These are phyloP conservation scores for Dorcus hopei DNA, from an alignment of 2,888 invertebrate species.

Conservation along the genomic window DNA sequence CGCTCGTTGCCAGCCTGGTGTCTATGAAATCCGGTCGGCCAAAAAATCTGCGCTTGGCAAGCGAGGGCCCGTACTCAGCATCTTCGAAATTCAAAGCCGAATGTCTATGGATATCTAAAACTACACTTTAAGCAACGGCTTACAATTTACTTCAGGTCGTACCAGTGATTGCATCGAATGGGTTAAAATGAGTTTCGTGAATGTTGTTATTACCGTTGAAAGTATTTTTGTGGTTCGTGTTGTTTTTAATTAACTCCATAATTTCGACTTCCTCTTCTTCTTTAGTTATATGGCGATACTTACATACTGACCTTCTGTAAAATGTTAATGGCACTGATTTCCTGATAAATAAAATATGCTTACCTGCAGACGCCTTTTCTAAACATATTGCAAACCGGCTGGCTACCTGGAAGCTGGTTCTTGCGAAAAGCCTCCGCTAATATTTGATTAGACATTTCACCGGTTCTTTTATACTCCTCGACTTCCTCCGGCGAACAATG, in stretches of 20 bases:
- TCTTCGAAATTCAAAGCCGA: slow-evolving; percentile 38
- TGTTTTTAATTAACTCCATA: slow-evolving; percentile 41
- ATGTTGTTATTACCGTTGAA: slow-evolving; percentile 14
- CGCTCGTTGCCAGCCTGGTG: slow-evolving; percentile 14
- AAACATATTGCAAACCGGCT: slow-evolving; percentile 53
- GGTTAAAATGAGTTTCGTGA: slow-evolving; percentile 10
- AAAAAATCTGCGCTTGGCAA: slow-evolving; percentile 43
- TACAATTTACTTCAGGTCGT: not conserved
- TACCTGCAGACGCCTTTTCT: slow-evolving; percentile 52
- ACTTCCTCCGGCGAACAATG: slow-evolving; percentile 77
- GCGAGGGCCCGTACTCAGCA: slow-evolving; percentile 41
- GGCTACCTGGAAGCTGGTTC: slow-evolving; percentile 46
- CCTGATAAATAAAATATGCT: not conserved
- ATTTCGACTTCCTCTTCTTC: slow-evolving; percentile 48
- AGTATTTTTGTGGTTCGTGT: slow-evolving; percentile 23
- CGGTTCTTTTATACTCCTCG: slow-evolving; percentile 68
- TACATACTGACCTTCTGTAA: slow-evolving; percentile 39
- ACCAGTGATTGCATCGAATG: slow-evolving; percentile 8
- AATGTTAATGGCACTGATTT: no score
- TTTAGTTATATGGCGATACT: slow-evolving; percentile 46
- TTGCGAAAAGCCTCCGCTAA: slow-evolving; percentile 48
- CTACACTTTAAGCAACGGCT: no score
- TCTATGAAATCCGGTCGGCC: slow-evolving; percentile 27
- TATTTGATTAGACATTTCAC: slow-evolving; percentile 64
- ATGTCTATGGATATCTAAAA: slow-evolving; percentile 27